Conservation (phyloP, 2,797 vertebrate genomes). For the Xenops minutus region DNA sequence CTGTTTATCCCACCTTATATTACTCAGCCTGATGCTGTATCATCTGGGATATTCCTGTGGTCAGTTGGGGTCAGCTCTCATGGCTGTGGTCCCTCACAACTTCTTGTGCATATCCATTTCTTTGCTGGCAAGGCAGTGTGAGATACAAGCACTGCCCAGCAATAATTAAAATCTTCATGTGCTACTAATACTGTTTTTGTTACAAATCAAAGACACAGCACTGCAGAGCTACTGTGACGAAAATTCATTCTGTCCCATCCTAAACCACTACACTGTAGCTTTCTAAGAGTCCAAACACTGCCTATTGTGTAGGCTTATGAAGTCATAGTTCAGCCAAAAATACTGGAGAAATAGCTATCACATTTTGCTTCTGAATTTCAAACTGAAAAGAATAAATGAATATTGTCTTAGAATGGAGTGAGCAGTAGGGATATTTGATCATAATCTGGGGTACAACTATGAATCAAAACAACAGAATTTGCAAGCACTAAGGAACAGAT, state of each 20-base stretch:
- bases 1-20: not conserved
- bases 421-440: not conserved
- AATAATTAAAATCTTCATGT: not conserved
- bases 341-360: not conserved
- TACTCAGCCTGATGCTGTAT: not conserved
- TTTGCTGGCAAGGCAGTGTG: not conserved
- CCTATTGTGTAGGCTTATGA: not conserved
- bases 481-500: not conserved
- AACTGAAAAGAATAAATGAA: not conserved
- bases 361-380: not conserved
- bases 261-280: not conserved
- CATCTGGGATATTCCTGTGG: not conserved
- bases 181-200: not conserved
- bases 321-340: not conserved
- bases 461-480: not conserved
- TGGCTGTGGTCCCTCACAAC: not conserved
- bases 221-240: not conserved
- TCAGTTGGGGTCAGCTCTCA: not conserved
- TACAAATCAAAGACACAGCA: not conserved
- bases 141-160: not conserved
- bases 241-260: not conserved
- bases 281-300: not conserved
- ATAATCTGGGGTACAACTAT: not conserved
- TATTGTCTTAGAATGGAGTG: not conserved
- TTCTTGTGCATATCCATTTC: not conserved